These are phyloP conservation scores for Perithous albicinctus DNA, from an alignment of 2,888 invertebrate species.

Conservation along the genomic window DNA sequence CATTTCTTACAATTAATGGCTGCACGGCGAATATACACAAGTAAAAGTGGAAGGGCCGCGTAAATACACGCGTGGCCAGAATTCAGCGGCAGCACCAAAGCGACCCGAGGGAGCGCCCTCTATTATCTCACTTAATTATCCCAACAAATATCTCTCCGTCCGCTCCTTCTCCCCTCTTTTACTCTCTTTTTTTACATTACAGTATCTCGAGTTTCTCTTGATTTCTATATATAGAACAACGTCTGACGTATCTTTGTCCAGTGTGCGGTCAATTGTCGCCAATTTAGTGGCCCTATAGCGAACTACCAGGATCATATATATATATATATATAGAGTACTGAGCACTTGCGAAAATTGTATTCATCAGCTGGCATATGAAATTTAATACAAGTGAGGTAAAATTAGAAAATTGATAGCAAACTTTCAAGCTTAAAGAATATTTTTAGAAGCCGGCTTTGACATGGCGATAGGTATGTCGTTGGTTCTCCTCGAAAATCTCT, in stretches of 20 bases:
- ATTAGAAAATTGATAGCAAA: too few species aligned
- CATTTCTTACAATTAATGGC: conserved; percentile 34
- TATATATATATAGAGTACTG: too few species aligned
- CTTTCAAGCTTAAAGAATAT: too few species aligned
- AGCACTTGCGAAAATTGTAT: too few species aligned
- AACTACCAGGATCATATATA: not conserved
- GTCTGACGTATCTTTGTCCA: conserved; percentile 63
- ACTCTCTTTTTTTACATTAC: conserved; percentile 29
- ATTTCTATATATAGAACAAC: conserved; percentile 61
- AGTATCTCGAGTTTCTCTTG: conserved; percentile 53
- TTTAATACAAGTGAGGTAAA: too few species aligned
- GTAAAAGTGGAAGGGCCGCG: not conserved
- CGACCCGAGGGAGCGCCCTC: conserved; percentile 17
- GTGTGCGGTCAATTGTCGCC: conserved; percentile 68
- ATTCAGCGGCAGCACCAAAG: conserved; percentile 28
- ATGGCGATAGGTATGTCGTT: conserved; percentile 1
- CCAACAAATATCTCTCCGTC: conserved; percentile 50
- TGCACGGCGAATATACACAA: not conserved
- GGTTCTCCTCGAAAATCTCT: not conserved
- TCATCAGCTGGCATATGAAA: too few species aligned
- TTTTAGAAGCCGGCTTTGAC: too few species aligned
- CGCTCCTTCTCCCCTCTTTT: conserved; percentile 10
- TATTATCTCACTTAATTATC: conserved; percentile 64
- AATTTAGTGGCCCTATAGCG: conserved; percentile 55
- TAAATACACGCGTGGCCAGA: conserved; percentile 18